phyloP scores from a whole-genome alignment of 2,888 invertebrate species.

The Invenusta paracnida region DNA sequence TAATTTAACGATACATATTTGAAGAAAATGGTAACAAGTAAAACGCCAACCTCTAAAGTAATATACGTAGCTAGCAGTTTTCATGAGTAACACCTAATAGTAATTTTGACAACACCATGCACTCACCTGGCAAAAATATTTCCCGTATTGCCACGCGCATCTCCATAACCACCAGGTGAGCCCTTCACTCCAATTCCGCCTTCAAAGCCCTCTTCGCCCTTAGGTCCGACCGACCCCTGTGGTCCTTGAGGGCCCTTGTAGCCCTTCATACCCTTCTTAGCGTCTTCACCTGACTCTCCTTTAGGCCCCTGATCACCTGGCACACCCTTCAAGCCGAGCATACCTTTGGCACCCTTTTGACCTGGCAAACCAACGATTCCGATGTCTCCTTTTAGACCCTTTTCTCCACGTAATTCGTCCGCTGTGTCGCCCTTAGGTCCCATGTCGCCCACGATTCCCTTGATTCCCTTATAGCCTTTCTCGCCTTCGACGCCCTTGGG shows the following conservation, averaged over 20 bases:
- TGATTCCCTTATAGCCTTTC: slow-evolving; percentile 30
- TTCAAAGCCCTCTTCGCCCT: not conserved
- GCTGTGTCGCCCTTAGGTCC: slow-evolving; percentile 36
- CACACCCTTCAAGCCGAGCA: not conserved
- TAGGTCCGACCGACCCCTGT: slow-evolving; percentile 3
- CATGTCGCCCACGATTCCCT: slow-evolving; percentile 16
- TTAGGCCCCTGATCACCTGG: slow-evolving; percentile 24
- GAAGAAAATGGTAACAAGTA: too few relatives aligned
- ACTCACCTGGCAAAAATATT: slow-evolving; percentile 24
- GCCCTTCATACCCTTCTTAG: slow-evolving; percentile 17
- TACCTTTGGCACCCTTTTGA: slow-evolving; percentile 29
- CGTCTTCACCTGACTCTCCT: slow-evolving; percentile 13
- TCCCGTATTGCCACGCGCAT: slow-evolving; percentile 1
- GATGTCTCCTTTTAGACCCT: slow-evolving; percentile 34
- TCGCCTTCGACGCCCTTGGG: not conserved
- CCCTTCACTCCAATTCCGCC: slow-evolving; percentile 24
- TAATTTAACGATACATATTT: too few relatives aligned
- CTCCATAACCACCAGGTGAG: not conserved
- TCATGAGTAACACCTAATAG: too few relatives aligned
- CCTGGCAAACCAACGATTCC: not conserved
- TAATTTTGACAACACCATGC: too few relatives aligned
- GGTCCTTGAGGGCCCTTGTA: not conserved
- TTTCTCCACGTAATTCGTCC: not conserved
- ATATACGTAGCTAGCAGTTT: too few relatives aligned
- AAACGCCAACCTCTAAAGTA: too few relatives aligned